Conservation (phyloP, 2,888 invertebrate genomes). For the Watsonalla binaria region DNA sequence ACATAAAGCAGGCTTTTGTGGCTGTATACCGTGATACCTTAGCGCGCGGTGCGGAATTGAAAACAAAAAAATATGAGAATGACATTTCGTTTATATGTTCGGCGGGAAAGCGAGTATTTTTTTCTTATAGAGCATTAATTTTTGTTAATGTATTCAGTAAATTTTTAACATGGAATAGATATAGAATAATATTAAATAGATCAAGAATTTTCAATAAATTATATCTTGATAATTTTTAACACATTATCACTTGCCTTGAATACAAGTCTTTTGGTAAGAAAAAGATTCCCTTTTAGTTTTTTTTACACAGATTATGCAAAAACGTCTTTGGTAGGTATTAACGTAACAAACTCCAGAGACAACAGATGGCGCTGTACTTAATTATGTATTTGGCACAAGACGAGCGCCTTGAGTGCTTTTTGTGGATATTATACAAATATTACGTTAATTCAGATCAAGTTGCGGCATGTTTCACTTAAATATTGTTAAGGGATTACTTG, state of each 20-base stretch:
- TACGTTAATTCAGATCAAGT: not conserved
- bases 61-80: slow-evolving; percentile 8
- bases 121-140: slow-evolving; percentile 2
- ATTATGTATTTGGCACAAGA: slow-evolving; percentile 8
- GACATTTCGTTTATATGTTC: not conserved
- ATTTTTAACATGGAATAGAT: too few relatives aligned
- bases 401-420: slow-evolving; percentile 8
- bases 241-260: too few relatives aligned
- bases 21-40: slow-evolving; percentile 9
- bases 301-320: slow-evolving; percentile 1
- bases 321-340: not conserved
- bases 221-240: too few relatives aligned
- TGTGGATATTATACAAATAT: slow-evolving; percentile 1
- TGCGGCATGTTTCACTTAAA: not conserved
- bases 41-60: slow-evolving; percentile 11
- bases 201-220: too few relatives aligned
- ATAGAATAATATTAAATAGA: too few relatives aligned
- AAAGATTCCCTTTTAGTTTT: not conserved
- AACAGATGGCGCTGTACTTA: slow-evolving; percentile 19
- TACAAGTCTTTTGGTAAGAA: too few relatives aligned
- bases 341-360: not conserved
- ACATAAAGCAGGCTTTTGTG: slow-evolving; percentile 19
- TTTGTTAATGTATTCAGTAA: too few relatives aligned
- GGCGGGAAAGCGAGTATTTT: slow-evolving; percentile 4
- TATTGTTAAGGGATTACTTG: not conserved